These are phyloP conservation scores for Flabesymbios commensalis DNA, from an alignment of 2,888 invertebrate genomes.

Conservation along the genomic window DNA sequence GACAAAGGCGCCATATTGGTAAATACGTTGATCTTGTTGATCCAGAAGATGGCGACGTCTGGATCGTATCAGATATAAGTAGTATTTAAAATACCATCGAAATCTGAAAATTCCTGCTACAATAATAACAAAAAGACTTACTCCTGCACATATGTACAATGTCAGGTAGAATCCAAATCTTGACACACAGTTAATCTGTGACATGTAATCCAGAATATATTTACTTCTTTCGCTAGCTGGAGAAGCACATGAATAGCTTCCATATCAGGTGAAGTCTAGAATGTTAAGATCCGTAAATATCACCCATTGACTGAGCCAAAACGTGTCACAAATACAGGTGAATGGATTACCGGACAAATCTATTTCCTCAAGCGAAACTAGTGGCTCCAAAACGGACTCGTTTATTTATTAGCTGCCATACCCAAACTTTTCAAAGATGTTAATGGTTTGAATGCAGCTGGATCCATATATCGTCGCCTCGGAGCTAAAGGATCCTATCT, in stretches of 20 bases:
- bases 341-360: constrained; percentile 9
- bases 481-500: too few relatives aligned
- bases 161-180: too few relatives aligned
- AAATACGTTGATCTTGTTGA: constrained; percentile 22
- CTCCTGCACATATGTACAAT: too few relatives aligned
- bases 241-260: neutral
- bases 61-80: neutral
- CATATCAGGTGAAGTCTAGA: neutral
- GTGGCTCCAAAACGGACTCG: too few relatives aligned
- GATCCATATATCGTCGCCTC: too few relatives aligned
- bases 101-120: neutral
- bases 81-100: constrained; percentile 7
- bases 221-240: neutral
- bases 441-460: too few relatives aligned
- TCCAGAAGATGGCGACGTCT: neutral
- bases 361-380: neutral
- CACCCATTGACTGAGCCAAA: constrained; percentile 4
- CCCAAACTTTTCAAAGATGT: too few relatives aligned
- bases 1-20: constrained; percentile 72
- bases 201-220: neutral
- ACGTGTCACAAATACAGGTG: neutral
- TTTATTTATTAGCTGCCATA: too few relatives aligned
- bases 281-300: neutral
- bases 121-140: too few relatives aligned
- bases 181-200: too few relatives aligned